Evolutionary conservation across 2,797 vertebrate genomes (phyloP), one percentile per base, ranked within the genome.

Genomic region (Dryobates pubescens): DNA sequence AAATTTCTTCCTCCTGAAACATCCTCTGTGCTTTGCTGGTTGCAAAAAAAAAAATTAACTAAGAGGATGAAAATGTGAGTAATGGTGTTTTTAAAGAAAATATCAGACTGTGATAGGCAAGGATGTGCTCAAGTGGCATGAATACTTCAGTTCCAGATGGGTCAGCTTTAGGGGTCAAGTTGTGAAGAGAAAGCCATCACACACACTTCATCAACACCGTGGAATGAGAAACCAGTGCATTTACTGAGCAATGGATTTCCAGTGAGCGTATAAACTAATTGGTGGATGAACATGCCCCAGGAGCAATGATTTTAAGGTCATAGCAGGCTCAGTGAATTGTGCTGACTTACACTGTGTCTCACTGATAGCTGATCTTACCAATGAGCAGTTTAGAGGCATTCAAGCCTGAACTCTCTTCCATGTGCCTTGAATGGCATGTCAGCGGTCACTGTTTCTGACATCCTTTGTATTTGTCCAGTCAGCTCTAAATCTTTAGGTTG

Each of bases 381-480:
- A 97, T 98, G 97, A 98, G 97, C 96, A 96, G 97, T 98, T 98
- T 96, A 97, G 97, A 97, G 97, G 97, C 97, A 98, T 98, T 98
- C 98, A 98, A 97, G 98, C 98, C 97, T 98, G 97, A 98, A 97
- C 96, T 96, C 97, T 97, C 97, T 97, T 98, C 98, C 97, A 97
- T 98, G 97, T 94, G 96, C 98, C 97, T 98, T 98, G 97, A 98
- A 98, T 98, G 96, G 97, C 97, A 97, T 97, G 98, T 98, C 98
- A 98, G 98, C 97, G 97, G 98, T 98, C 98, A 98, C 97, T 97
- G 97, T 98, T 98, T 98, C 98, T 98, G 98, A 98, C 98, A 97
- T 98, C 97, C 97, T 98, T 99, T 99, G 98, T 99, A 97, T 99
- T 98, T 98, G 98, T 97, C 98, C 98, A 98, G 97, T 98, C 98